phyloP scores from a whole-genome alignment of 2,888 invertebrate genomes.

The Diploptera punctata region DNA sequence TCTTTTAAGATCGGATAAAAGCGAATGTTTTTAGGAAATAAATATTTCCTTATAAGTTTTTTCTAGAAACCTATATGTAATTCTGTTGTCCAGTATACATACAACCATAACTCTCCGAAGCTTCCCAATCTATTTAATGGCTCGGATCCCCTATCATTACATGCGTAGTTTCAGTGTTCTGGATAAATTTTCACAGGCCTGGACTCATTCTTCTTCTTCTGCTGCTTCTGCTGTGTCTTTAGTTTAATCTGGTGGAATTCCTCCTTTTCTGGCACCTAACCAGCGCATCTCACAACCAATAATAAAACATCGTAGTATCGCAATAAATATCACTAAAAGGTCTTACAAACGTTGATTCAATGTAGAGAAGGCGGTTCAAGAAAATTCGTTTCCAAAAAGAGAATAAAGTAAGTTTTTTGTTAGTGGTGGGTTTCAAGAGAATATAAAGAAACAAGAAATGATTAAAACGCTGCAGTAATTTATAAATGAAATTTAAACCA shows the following conservation, averaged over 20 bases:
- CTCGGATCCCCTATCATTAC: too few relatives aligned
- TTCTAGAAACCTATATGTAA: too few relatives aligned
- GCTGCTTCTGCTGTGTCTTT: too few relatives aligned
- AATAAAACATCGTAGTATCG: slow-evolving; percentile 41
- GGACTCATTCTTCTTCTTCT: not conserved
- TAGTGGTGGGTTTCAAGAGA: slow-evolving; percentile 4
- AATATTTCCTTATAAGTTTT: too few relatives aligned
- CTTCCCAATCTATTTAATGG: too few relatives aligned
- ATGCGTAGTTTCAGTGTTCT: too few relatives aligned
- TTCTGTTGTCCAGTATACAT: too few relatives aligned
- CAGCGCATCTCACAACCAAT: slow-evolving; percentile 36
- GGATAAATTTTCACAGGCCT: too few relatives aligned
- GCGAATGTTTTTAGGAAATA: too few relatives aligned
- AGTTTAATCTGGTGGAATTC: slow-evolving; percentile 42
- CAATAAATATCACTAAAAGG: slow-evolving; percentile 41
- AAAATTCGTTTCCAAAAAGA: not conserved
- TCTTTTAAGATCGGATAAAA: too few relatives aligned
- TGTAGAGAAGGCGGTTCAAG: slow-evolving; percentile 8
- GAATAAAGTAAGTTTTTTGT: slow-evolving; percentile 17
- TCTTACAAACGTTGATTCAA: slow-evolving; percentile 28
- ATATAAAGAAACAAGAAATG: not conserved
- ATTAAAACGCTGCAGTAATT: slow-evolving; percentile 28
- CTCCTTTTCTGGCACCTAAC: slow-evolving; percentile 36
- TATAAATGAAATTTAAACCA: slow-evolving; percentile 40
- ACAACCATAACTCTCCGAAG: too few relatives aligned